Base-by-base conservation (phyloP, 2,888 invertebrate species). In the Toxonevra muliebris region DNA sequence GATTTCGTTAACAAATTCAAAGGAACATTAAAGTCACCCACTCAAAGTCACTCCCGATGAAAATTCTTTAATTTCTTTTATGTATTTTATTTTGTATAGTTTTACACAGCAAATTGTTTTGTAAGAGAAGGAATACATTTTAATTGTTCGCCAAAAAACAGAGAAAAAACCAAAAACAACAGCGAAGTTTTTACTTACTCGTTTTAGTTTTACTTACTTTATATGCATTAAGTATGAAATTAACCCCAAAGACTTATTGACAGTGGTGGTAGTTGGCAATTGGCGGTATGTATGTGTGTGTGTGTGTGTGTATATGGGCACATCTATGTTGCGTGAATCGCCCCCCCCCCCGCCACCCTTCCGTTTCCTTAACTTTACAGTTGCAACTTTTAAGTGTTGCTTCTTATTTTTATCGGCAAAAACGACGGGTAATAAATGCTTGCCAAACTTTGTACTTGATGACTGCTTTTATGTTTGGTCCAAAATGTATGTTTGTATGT, bases 371-470 rank as follows among this genome's bases (percentile, higher is more conserved):
- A 55, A 62, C 55, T 57, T 67, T 62, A 62, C 67, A 64, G 55
- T 66, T 69, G 66, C 66, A 66, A 66, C 67, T 69, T 66, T 67
- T 69, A 64, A 67, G 69, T 71, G 66, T 66, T 59, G 69, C 65
- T 70, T 68, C 67, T 70, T 64, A 61, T 61, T 61, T 68, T 70
- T 70, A 68, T 68, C 68, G 77, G 76, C 74, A 64, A 69, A 66
- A 74, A 74, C 72, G 30, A 30, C 30, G 72, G 77, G 75, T 76
- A 78, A 79, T 79, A 79, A 79, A 79, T 73, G 78, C 76, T 78
- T 77, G 78, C 66, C 40, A 79, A 79, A 79, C 79, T 79, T 79
- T 79, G 80, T 79, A 78, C 80, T 79, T 80, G 79, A 80, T 80
- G 80, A 75, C 73, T 77, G 59, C 62, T 69, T 69, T 69, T 69